Evolutionary conservation across 2,113 vertebrate genomes (phyloP).

Genomic region (Grallaria varia): DNA sequence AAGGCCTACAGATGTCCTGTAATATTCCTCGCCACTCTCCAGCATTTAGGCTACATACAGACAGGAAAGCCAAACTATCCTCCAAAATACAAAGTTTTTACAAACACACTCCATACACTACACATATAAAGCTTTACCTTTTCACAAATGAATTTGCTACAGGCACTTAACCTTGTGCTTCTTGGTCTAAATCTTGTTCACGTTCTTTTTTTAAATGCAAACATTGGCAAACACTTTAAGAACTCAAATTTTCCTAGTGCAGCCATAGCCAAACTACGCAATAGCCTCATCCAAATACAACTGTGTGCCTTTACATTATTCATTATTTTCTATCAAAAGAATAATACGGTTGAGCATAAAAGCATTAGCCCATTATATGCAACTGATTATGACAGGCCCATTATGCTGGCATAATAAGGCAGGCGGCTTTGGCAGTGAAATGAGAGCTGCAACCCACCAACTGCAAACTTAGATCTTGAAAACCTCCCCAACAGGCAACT

Average conservation of each 20-base stretch:
- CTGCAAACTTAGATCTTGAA: not conserved
- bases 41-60: not conserved
- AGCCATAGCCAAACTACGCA: not conserved
- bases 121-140: not conserved
- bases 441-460: not conserved
- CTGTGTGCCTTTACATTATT: slow-evolving; percentile 33
- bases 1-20: not conserved
- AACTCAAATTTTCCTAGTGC: not conserved
- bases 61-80: not conserved
- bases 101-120: not conserved
- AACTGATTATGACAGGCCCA: slow-evolving; percentile 41
- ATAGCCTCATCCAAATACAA: slow-evolving; percentile 9
- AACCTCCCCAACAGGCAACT: not conserved
- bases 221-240: not conserved
- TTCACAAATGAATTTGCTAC: not conserved
- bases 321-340: slow-evolving; percentile 42
- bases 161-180: not conserved
- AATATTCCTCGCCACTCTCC: not conserved
- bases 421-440: slow-evolving; percentile 27
- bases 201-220: not conserved
- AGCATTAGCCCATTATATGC: slow-evolving; percentile 34
- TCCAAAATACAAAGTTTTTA: not conserved
- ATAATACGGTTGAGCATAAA: slow-evolving; percentile 37
- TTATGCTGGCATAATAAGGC: slow-evolving; percentile 30
- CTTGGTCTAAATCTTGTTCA: not conserved